phyloP scores from a whole-genome alignment of 1,140 invertebrate genomes.

The Bathynomus jamesi region DNA sequence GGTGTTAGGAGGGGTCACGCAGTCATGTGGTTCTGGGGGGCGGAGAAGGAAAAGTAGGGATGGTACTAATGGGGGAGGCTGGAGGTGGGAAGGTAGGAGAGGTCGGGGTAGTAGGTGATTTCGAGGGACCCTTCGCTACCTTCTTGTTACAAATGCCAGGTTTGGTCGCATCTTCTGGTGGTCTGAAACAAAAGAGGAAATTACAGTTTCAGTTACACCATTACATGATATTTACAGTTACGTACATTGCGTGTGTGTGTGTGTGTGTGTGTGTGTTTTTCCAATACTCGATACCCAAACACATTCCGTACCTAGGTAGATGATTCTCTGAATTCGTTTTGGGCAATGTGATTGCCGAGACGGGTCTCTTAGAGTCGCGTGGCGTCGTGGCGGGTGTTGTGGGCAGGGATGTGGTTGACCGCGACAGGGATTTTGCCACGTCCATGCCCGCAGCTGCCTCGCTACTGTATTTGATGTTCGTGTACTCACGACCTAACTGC shows the following conservation, averaged over 20 bases:
- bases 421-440: slow-evolving; percentile 33
- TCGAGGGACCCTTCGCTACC: background rate
- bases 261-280: too few species aligned
- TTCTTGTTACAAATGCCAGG: background rate
- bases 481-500: slow-evolving; percentile 78
- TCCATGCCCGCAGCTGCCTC: slow-evolving; percentile 42
- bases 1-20: background rate
- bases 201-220: too few species aligned
- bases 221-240: too few species aligned
- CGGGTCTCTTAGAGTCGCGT: slow-evolving; percentile 29
- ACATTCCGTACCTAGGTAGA: slow-evolving; percentile 33
- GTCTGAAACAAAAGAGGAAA: slow-evolving; percentile 1
- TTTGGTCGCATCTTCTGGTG: background rate
- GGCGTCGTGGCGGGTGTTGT: slow-evolving; percentile 40
- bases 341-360: slow-evolving; percentile 33
- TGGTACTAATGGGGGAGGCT: background rate
- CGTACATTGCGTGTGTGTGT: too few species aligned
- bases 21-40: background rate
- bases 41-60: background rate
- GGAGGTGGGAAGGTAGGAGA: background rate
- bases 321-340: slow-evolving; percentile 37
- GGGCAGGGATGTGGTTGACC: slow-evolving; percentile 40
- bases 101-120: background rate
- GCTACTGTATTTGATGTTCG: slow-evolving; percentile 64
- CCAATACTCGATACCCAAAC: too few species aligned